Base-by-base conservation (phyloP, 2,797 vertebrate genomes). In the Hozukius guyotensis region DNA sequence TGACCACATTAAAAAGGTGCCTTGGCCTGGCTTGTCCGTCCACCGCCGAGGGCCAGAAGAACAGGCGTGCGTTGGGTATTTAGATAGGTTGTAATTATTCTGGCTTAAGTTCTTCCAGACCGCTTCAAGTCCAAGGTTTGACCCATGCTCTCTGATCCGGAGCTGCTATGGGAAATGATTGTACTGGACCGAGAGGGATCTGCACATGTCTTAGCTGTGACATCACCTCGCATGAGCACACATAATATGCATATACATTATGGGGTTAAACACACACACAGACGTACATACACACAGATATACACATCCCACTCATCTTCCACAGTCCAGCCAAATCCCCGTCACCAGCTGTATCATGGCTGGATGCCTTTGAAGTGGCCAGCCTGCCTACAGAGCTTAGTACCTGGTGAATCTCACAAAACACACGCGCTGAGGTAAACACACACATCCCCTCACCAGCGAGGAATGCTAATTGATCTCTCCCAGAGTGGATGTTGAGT, bases 1-100 rank as follows among this genome's bases (percentile, higher is more conserved):
- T 87, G 88, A 90, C 87, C 89, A 86, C 89, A 88, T 89, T 13
- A 86, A 82, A 78, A 87, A 84, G 72, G 69, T 83, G 80, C 77
- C 72, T 73, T 32, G 78, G 72, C 70, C 84, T 86, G 78, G 81
- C 84, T 86, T 25, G 8, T 84, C 76, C 53, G 86, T 91, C 87
- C 88, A 52, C 86, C 34, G 74, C 83, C 73, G 82, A 87, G 61
- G 78, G 81, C 83, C 74, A 67, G 74, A 52, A 38, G 66, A 88
- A 78, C 84, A 87, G 81, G 68, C 84, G 69, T 73, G 78, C 73
- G 29, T 62, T 87, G 60, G 75, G 80, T 93, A 87, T 94, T 95
- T 92, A 88, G 89, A 92, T 92, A 92, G 90, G 87, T 92, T 92
- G 90, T 89, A 94, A 94, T 95, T 95, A 94, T 90, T 89, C 79